Evolutionary conservation across 1,140 invertebrate genomes (phyloP), one percentile per base, ranked within the genome.

Genomic region (Pseudomyrmex cubaensis): DNA sequence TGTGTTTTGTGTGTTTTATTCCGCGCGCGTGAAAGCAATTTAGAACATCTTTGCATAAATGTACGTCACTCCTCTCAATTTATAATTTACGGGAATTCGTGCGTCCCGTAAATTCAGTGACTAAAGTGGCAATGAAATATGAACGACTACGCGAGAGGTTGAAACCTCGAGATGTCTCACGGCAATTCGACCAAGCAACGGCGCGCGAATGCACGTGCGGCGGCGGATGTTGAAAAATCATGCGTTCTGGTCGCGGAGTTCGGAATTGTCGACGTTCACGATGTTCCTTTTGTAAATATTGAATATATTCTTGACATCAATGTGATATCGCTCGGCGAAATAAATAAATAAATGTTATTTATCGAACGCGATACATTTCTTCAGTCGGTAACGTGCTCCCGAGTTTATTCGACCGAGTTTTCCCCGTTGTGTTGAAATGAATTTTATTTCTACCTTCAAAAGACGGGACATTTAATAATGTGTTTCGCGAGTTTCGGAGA

Each of bases 121-220:
- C 66, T 50, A 80, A 78, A 80, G 46, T 72, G 54, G 54, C 76
- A 80, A 70, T 72, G 66, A 80, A 80, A 80, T 80, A 80, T 80
- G 66, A 80, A 80, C 20, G 66, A 61, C 15, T 44, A 15, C 20
- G 20, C 48, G 48, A 25, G 35, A 35, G 35, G 35, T 35, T 22
- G 46, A 82, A 20, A 82, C 63, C 69, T 64, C 22, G 13, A 82
- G 22, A 82, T 54, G 72, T 77, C 25, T 63, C 80, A 48, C 54
- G 44, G 76, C 54, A 13, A 20, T 15, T 35, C 54, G 74, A 5
- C 25, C 17, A 5, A 25, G 15, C 63, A 35, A 35, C 35, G 35
- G 74, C 48, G 35, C 54, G 66, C 62, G 67, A 77, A 67, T 80
- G 70, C 70, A 59, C 35, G 48, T 80, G 54, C 57, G 35, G 25